Percentiles rank a stretch among this genome's conserved stretches.
These are phyloP conservation scores for Aptenodytes patagonicus DNA, from an alignment of 2,113 vertebrate species.

Conservation along the genomic window DNA sequence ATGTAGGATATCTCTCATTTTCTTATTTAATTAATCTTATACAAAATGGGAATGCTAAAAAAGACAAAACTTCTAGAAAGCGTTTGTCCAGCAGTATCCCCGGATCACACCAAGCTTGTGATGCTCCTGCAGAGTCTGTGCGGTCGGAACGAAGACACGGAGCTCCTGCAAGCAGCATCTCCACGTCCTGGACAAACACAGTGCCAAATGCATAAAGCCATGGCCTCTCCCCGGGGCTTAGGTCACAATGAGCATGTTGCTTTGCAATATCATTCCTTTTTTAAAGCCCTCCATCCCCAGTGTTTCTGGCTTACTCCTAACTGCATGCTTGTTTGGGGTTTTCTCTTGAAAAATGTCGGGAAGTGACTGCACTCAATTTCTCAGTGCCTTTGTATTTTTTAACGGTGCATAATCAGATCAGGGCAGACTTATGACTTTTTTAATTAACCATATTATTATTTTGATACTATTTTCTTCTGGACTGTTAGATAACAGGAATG, in stretches of 20 bases:
- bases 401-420: neutral
- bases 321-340: too few relatives aligned
- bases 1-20: neutral
- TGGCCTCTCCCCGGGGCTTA: neutral
- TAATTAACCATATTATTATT: neutral
- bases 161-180: neutral
- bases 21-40: neutral
- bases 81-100: neutral
- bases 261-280: neutral
- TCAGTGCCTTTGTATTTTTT: neutral
- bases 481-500: neutral
- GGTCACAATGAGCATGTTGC: neutral
- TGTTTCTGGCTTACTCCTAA: neutral
- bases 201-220: neutral
- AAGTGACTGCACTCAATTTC: neutral
- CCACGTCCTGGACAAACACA: neutral
- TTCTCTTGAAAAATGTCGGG: neutral
- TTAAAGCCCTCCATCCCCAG: neutral
- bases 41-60: neutral
- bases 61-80: neutral
- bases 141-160: neutral
- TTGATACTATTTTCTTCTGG: neutral
- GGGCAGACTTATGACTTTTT: neutral
- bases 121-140: neutral
- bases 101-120: fast-evolving